Base-by-base conservation (phyloP, 2,113 vertebrate species). In the Gallinago media region DNA sequence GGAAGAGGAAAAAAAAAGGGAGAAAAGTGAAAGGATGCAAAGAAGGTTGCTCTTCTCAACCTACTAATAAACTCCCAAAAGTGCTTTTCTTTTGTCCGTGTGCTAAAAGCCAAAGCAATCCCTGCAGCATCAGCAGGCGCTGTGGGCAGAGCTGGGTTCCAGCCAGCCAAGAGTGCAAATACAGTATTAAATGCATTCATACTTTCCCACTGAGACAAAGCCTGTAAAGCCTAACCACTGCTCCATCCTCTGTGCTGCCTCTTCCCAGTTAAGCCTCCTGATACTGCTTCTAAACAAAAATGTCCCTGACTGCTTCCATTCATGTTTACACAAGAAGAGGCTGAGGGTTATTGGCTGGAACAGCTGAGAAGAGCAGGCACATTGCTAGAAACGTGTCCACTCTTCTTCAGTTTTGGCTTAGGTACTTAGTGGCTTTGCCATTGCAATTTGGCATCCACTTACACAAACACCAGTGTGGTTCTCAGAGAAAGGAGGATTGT, bases 181-280 rank as follows among this genome's bases (percentile, higher is more conserved):
- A 92, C 93, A 96, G 63, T 88, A 90, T 85, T 85, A 95, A 86
- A 81, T 58, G 44, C 44, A 78, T 81, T 96, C 94, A 96, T 95
- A 96, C 66, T 97, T 97, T 96, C 82, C 94, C 87, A 94, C 82
- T 94, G 95, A 97, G 88, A 92, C 92, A 96, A 89, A 94, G 90
- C 68, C 85, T 93, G 88, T 84, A 92, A 77, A 96, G 85, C 58
- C 78, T 81, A 86, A 95, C 93, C 87, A 71, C 93, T 74, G 80
- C 59, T 94, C 59, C 82, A 87, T 91, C 92, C 87, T 77, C 89
- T 80, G 62, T 10, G 50, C 74, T 88, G 78, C 74, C 73, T 91
- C 82, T 96, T 96, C 92, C 95, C 92, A 85, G 76, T 29, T 91
- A 94, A 97, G 80, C 89, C 88, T 95, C 87, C 90, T 67, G 76